Conservation (phyloP, 1,140 invertebrate species). For the Drosophila varians region DNA sequence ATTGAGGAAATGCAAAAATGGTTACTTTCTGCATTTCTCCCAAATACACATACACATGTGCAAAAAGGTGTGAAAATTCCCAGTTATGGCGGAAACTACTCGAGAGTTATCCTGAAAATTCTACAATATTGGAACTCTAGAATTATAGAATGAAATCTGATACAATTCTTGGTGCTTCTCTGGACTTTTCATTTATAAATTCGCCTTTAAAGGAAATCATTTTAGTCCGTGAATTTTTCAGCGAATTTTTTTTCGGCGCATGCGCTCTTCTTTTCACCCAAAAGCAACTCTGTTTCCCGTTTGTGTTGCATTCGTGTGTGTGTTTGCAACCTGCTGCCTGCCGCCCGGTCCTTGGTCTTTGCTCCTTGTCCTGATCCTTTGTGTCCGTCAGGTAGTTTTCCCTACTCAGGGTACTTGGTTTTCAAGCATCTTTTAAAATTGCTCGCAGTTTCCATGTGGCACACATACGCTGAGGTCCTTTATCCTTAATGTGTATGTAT, state of each 20-base stretch:
- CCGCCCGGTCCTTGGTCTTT: conserved; percentile 9
- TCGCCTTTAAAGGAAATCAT: conserved; percentile 38
- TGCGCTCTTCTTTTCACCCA: conserved; percentile 40
- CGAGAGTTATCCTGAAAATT: not conserved
- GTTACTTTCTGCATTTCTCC: conserved; percentile 46
- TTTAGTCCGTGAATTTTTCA: conserved; percentile 46
- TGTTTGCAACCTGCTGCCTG: conserved; percentile 58
- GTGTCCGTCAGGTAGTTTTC: conserved; percentile 72
- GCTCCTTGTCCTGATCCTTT: conserved; percentile 37
- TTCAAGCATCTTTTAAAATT: conserved; percentile 67
- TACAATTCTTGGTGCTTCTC: not conserved
- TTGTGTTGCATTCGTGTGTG: conserved; percentile 7
- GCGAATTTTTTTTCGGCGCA: conserved; percentile 67
- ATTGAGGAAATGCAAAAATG: conserved; percentile 43
- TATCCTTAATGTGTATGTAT: not conserved
- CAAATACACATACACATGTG: conserved; percentile 17
- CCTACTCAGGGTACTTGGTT: conserved; percentile 45
- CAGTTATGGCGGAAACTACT: not conserved
- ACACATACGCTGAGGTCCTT: conserved; percentile 61
- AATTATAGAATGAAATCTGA: not conserved
- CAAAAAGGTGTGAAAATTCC: conserved; percentile 56
- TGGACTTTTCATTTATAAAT: conserved; percentile 61
- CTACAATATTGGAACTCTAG: not conserved
- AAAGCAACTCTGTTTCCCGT: conserved; percentile 70
- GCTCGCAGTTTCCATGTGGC: conserved; percentile 70